Evolutionary conservation across 1,140 invertebrate genomes (phyloP).

Genomic region (Zaprionus gabonicus): DNA sequence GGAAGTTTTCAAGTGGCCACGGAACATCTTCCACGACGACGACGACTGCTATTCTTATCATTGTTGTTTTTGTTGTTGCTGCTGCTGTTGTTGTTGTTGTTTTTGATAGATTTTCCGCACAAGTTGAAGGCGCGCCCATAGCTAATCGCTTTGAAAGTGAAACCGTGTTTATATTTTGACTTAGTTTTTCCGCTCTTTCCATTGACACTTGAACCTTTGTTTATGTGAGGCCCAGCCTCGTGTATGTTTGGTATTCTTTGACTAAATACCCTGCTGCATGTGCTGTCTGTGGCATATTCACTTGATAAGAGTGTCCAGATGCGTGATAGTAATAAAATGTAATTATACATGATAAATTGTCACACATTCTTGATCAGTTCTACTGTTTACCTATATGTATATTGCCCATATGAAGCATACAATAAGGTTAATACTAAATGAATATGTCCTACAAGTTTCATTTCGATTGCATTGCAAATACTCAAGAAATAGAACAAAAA

Average conservation of each 20-base stretch:
- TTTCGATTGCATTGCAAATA: not conserved
- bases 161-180: slow-evolving; percentile 76
- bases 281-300: slow-evolving; percentile 5
- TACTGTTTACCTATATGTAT: not conserved
- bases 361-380: too few relatives aligned
- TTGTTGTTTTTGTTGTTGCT: slow-evolving; percentile 12
- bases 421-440: not conserved
- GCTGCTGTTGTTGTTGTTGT: slow-evolving; percentile 47
- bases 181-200: slow-evolving; percentile 61
- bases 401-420: not conserved
- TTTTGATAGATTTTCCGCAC: slow-evolving; percentile 56
- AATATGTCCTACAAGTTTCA: not conserved
- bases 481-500: not conserved
- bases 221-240: slow-evolving; percentile 30
- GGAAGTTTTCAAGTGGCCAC: slow-evolving; percentile 41
- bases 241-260: slow-evolving; percentile 45
- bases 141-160: slow-evolving; percentile 82
- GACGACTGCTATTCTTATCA: slow-evolving; percentile 66
- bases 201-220: slow-evolving; percentile 47
- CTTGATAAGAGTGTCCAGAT: not conserved
- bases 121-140: slow-evolving; percentile 64
- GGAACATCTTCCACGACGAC: slow-evolving; percentile 1
- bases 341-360: not conserved
- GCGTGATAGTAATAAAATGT: not conserved
- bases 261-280: slow-evolving; percentile 29